Percentiles rank a stretch among this genome's conserved stretches.
These are phyloP conservation scores for Oreochromis niloticus DNA, from an alignment of 2,113 vertebrate genomes.

Conservation along the genomic window DNA sequence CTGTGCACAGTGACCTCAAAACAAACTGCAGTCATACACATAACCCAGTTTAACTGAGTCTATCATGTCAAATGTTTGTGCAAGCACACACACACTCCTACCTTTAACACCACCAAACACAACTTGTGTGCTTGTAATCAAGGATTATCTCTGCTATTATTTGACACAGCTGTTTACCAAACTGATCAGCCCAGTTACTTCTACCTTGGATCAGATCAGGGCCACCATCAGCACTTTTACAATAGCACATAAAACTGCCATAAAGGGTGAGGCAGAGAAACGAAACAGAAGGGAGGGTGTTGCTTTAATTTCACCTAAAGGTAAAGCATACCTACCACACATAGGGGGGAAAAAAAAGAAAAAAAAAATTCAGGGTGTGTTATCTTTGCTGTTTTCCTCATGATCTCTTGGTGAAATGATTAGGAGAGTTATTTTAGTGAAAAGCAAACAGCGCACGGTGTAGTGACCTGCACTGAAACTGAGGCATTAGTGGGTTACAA, in stretches of 20 bases:
- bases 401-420: background rate
- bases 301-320: background rate
- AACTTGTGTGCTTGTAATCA: background rate
- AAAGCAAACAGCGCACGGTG: background rate
- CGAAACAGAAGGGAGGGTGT: background rate
- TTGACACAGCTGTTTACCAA: background rate
- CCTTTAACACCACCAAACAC: background rate
- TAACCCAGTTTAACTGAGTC: background rate
- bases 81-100: rapidly evolving
- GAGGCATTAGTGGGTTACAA: slow-evolving; percentile 49
- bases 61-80: background rate
- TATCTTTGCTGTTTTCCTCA: background rate
- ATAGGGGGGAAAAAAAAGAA: background rate
- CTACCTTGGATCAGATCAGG: background rate
- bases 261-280: background rate
- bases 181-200: background rate
- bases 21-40: background rate
- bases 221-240: background rate
- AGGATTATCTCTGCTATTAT: background rate
- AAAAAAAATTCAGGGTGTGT: background rate
- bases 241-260: background rate
- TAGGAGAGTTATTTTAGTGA: background rate
- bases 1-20: slow-evolving; percentile 15
- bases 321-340: background rate
- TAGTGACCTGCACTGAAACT: background rate